These are phyloP conservation scores for Corythornis leucogaster DNA, from an alignment of 2,797 vertebrate genomes.

Conservation along the genomic window DNA sequence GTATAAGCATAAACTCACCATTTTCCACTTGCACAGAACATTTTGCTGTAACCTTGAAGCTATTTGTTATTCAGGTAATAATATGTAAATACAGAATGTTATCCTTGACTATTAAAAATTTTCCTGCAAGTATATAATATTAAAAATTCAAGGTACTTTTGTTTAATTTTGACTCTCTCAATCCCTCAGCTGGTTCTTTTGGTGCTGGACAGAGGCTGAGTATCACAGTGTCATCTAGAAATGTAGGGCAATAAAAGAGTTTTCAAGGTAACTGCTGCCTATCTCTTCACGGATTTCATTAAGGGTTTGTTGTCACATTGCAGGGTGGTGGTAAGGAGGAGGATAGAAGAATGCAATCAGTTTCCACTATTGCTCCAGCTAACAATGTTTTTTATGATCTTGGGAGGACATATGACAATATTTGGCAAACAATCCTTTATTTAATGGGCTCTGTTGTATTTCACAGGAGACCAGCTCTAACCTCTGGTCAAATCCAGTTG, in stretches of 20 bases:
- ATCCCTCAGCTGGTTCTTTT: not conserved
- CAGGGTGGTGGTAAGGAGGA: not conserved
- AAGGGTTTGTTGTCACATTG: constrained; percentile 6
- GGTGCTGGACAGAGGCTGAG: not conserved
- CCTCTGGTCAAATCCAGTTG: constrained; percentile 21
- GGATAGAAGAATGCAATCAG: constrained; percentile 38
- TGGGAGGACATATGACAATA: constrained; percentile 8
- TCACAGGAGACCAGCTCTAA: constrained; percentile 47
- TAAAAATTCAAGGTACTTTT: not conserved
- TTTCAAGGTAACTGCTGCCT: constrained; percentile 53
- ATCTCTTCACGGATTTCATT: constrained; percentile 49
- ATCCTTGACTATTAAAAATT: constrained; percentile 5
- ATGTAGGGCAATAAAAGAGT: constrained; percentile 48
- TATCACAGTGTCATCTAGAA: not conserved
- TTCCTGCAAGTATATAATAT: not conserved
- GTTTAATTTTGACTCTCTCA: not conserved
- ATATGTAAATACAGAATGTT: constrained; percentile 25
- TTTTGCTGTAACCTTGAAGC: constrained; percentile 22
- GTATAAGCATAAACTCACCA: not conserved
- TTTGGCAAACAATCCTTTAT: constrained; percentile 41
- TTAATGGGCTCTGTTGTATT: constrained; percentile 27
- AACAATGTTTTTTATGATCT: constrained; percentile 60
- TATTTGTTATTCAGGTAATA: constrained; percentile 50
- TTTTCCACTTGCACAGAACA: not conserved
- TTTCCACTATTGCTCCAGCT: constrained; percentile 40